phyloP scores from a whole-genome alignment of 2,113 vertebrate species.

The Thomomys bottae region DNA sequence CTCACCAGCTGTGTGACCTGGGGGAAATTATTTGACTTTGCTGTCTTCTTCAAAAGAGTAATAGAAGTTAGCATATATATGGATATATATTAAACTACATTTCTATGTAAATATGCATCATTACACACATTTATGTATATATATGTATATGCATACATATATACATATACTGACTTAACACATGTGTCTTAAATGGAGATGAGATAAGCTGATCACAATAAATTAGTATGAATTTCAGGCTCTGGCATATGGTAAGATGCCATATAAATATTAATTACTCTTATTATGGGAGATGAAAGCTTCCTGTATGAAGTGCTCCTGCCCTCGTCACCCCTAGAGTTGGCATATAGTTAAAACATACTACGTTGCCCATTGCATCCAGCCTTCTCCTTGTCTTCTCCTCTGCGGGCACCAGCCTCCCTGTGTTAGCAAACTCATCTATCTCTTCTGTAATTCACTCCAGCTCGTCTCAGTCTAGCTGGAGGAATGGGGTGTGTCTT shows the following conservation, averaged over 20 bases:
- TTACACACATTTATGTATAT: not conserved
- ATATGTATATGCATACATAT: not conserved
- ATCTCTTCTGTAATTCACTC: not conserved
- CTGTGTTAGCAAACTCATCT: no score
- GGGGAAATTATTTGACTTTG: not conserved
- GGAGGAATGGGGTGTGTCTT: no score
- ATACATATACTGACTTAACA: no score
- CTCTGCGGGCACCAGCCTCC: no score
- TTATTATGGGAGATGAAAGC: not conserved
- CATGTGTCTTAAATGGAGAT: not conserved
- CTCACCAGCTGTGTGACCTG: not conserved
- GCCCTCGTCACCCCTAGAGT: not conserved
- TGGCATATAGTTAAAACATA: not conserved
- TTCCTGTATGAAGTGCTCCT: not conserved
- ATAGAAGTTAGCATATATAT: no score
- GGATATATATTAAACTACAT: no score
- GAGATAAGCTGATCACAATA: not conserved
- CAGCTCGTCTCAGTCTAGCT: no score
- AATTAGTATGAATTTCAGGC: not conserved
- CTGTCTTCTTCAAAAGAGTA: not conserved
- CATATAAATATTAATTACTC: not conserved
- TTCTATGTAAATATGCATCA: not conserved
- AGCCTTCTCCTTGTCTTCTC: not conserved
- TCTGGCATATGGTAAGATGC: not conserved
- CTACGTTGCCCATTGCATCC: not conserved